Percentiles rank a stretch among this genome's conserved stretches.
Conservation (phyloP, 2,113 vertebrate genomes). For the Bos javanicus region DNA sequence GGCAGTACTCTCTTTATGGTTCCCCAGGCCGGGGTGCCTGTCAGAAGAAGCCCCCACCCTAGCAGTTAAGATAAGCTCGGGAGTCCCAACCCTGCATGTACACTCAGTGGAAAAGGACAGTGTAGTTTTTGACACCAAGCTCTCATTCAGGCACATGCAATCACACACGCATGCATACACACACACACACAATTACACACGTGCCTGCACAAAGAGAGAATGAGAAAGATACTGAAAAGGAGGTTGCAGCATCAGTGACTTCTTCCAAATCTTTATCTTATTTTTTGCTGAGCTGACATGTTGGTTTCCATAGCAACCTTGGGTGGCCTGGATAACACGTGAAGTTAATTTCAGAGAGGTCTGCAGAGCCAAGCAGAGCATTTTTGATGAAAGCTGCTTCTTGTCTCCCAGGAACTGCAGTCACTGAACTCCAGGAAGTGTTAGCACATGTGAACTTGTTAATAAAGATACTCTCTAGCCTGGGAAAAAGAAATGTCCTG, state of each 20-base stretch:
- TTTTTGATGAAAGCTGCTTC: not conserved
- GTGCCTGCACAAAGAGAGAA: not conserved
- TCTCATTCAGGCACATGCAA: too few relatives aligned
- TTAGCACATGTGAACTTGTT: not conserved
- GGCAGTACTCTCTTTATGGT: not conserved
- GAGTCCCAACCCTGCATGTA: not conserved
- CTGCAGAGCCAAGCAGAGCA: not conserved
- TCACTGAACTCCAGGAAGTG: not conserved
- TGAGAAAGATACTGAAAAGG: not conserved
- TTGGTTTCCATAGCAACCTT: conserved; percentile 65
- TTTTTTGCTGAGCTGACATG: conserved; percentile 58
- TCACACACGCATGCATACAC: fast-evolving
- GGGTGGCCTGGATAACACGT: conserved; percentile 34
- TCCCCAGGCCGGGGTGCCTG: not conserved
- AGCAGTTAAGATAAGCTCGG: not conserved
- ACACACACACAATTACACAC: not conserved
- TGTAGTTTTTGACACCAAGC: not conserved
- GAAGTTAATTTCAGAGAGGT: conserved; percentile 52
- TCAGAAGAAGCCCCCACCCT: not conserved
- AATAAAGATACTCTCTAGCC: not conserved
- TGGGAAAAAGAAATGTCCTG: not conserved
- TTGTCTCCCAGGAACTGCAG: not conserved
- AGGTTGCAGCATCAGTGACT: not conserved
- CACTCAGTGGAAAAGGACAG: not conserved
- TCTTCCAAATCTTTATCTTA: conserved; percentile 34